Percentiles rank a stretch among this genome's conserved stretches.
Evolutionary conservation across 2,888 invertebrate genomes (phyloP).

Genomic region (Lithosia quadra): DNA sequence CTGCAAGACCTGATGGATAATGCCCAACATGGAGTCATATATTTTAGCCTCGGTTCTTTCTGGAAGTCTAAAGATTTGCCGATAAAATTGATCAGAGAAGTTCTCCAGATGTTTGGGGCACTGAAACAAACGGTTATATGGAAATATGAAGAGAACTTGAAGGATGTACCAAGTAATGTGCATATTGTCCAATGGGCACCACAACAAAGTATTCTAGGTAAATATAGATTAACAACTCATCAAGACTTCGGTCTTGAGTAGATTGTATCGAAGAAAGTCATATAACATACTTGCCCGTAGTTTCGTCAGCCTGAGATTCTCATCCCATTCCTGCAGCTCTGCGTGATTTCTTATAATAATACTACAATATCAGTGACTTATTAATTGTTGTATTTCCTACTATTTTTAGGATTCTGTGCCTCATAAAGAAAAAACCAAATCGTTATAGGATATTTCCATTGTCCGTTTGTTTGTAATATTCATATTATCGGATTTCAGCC

Average conservation of each 20-base stretch:
- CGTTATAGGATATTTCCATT: too few relatives aligned
- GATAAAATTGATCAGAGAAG: constrained; percentile 40
- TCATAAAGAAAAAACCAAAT: too few relatives aligned
- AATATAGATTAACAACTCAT: constrained; percentile 11
- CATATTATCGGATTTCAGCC: constrained; percentile 48
- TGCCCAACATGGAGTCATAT: constrained; percentile 66
- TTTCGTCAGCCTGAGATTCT: too few relatives aligned
- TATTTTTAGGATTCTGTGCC: too few relatives aligned
- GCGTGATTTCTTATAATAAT: too few relatives aligned
- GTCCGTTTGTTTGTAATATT: not conserved
- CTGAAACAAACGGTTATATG: constrained; percentile 67
- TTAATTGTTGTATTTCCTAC: too few relatives aligned
- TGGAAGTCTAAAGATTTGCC: constrained; percentile 59
- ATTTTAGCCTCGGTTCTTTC: constrained; percentile 72
- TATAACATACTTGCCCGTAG: too few relatives aligned
- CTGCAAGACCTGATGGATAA: constrained; percentile 55
- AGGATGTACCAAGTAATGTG: constrained; percentile 58
- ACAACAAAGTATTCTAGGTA: constrained; percentile 57
- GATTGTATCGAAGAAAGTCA: not conserved
- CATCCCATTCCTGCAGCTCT: too few relatives aligned
- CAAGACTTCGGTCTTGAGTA: too few relatives aligned
- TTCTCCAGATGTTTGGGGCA: constrained; percentile 51
- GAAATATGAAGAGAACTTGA: constrained; percentile 61
- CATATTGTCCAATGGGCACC: constrained; percentile 61
- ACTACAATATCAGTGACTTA: too few relatives aligned